Evolutionary conservation across 2,888 invertebrate genomes (phyloP).

Genomic region (Sthenelais limicola): DNA sequence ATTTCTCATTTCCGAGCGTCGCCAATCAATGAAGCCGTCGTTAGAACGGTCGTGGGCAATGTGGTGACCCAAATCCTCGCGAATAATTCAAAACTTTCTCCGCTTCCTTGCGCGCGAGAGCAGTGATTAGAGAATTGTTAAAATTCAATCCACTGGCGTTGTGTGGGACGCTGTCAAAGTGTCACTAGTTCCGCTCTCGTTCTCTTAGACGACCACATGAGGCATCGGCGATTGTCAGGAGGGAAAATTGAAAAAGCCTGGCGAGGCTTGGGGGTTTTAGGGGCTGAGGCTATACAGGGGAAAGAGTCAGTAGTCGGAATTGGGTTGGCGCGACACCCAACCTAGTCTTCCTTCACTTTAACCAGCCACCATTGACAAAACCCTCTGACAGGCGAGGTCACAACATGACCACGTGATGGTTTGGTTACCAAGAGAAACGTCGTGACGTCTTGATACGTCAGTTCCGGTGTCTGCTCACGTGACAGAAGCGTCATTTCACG

Average conservation of each 20-base stretch:
- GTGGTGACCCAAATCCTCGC: conserved; percentile 23
- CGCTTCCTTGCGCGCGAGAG: not conserved
- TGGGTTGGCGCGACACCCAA: too few relatives aligned
- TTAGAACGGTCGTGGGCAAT: not conserved
- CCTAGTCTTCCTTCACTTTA: too few relatives aligned
- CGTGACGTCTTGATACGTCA: conserved; percentile 37
- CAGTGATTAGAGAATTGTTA: conserved; percentile 35
- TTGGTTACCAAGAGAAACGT: conserved; percentile 17
- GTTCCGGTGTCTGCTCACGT: conserved; percentile 31
- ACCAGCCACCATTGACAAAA: too few relatives aligned
- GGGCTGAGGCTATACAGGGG: too few relatives aligned
- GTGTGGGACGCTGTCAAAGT: too few relatives aligned
- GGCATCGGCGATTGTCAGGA: too few relatives aligned
- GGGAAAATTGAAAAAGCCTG: too few relatives aligned
- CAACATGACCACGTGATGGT: too few relatives aligned
- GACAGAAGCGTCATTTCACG: conserved; percentile 30
- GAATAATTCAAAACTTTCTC: conserved; percentile 33
- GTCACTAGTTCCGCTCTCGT: too few relatives aligned
- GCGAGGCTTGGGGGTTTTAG: too few relatives aligned
- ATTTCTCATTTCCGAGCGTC: conserved; percentile 17
- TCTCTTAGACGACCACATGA: too few relatives aligned
- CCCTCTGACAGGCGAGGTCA: conserved; percentile 35
- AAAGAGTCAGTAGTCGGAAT: too few relatives aligned
- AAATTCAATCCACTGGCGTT: conserved; percentile 26
- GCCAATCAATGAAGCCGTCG: conserved; percentile 30